A percentile compares a stretch with the other conserved stretches of the same genome.
phyloP scores from a whole-genome alignment of 1,140 invertebrate genomes.

The Panagrolaimus sp. region DNA sequence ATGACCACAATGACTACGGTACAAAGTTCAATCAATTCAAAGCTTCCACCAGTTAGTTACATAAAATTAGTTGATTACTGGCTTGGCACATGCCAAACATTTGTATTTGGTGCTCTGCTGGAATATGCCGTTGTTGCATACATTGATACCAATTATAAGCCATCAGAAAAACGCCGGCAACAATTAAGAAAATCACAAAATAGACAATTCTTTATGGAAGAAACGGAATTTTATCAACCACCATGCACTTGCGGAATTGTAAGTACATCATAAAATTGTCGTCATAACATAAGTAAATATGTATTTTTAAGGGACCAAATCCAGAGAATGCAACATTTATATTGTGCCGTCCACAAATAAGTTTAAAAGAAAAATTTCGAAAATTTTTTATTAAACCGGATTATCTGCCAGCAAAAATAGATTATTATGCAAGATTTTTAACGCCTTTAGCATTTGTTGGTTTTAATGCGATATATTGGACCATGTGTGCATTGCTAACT shows the following conservation, averaged over 20 bases:
- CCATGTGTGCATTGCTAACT: slow-evolving; percentile 34
- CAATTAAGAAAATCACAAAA: slow-evolving; percentile 21
- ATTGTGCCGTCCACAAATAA: slow-evolving; percentile 28
- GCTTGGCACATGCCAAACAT: slow-evolving; percentile 64
- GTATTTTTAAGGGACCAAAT: slow-evolving; percentile 1
- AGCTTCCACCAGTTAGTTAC: slow-evolving; percentile 79
- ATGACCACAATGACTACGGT: slow-evolving; percentile 47
- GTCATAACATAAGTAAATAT: too few relatives aligned
- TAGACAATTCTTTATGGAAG: slow-evolving; percentile 8
- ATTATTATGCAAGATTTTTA: slow-evolving; percentile 38
- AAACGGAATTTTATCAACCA: not conserved
- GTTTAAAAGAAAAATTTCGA: slow-evolving; percentile 3
- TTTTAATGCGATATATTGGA: slow-evolving; percentile 41
- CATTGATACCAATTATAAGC: slow-evolving; percentile 21
- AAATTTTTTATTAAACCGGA: slow-evolving; percentile 31
- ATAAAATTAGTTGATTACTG: slow-evolving; percentile 77
- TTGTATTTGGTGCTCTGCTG: slow-evolving; percentile 41
- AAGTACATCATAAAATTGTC: too few relatives aligned
- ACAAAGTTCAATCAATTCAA: slow-evolving; percentile 70
- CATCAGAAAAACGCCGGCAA: slow-evolving; percentile 15
- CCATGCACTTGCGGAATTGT: slow-evolving; percentile 13
- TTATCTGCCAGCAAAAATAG: slow-evolving; percentile 42
- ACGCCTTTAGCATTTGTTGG: slow-evolving; percentile 31
- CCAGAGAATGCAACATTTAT: slow-evolving; percentile 22
- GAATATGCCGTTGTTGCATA: slow-evolving; percentile 47